Percentiles rank a stretch among this genome's conserved stretches.
These are phyloP conservation scores for Drosophila buzzatii DNA, from an alignment of 2,888 invertebrate species.

Conservation along the genomic window DNA sequence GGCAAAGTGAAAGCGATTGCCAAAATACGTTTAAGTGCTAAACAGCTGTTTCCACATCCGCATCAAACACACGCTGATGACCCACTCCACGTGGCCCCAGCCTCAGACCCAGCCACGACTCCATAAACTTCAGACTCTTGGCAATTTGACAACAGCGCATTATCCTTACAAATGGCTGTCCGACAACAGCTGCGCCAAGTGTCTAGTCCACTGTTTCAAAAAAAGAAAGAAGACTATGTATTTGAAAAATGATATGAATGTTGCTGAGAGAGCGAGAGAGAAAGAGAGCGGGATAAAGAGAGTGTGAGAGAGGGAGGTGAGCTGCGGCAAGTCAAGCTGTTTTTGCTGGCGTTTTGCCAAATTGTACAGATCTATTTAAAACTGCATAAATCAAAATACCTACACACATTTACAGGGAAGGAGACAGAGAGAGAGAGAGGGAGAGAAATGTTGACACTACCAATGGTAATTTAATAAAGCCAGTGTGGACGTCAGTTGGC, in stretches of 20 bases:
- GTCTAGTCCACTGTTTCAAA: conserved; percentile 3
- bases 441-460: conserved; percentile 23
- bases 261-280: background rate
- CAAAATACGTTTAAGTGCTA: conserved; percentile 54
- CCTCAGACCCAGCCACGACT: conserved; percentile 5
- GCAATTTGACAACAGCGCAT: conserved; percentile 77
- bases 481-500: conserved; percentile 48
- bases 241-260: conserved; percentile 69
- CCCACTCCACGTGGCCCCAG: conserved; percentile 10
- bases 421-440: background rate
- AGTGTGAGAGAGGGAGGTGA: background rate
- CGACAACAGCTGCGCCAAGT: conserved; percentile 55
- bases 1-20: conserved; percentile 47
- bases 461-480: conserved; percentile 56
- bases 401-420: conserved; percentile 11
- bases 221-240: background rate
- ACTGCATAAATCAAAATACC: conserved; percentile 67
- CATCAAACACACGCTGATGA: conserved; percentile 1
- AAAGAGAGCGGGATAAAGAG: too few species aligned
- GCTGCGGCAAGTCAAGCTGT: conserved; percentile 38
- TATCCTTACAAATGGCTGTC: conserved; percentile 70
- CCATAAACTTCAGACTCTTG: conserved; percentile 45
- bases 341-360: conserved; percentile 54
- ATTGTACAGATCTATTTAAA: conserved; percentile 65
- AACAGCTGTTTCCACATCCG: conserved; percentile 46